Evolutionary conservation across 2,888 invertebrate species (phyloP).

Genomic region (Stenolophus ochropezus): DNA sequence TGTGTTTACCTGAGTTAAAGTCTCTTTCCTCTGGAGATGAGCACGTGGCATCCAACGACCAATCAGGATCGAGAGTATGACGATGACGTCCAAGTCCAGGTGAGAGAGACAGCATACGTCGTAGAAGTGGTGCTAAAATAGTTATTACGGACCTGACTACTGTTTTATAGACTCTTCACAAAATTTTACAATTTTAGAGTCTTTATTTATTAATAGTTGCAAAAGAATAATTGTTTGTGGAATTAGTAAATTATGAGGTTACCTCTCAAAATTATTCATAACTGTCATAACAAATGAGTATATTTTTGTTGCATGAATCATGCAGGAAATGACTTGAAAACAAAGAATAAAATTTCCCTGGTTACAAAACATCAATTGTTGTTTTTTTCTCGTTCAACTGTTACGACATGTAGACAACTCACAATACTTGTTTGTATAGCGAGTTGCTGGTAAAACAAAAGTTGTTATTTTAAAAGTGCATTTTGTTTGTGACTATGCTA

Average conservation of each 20-base stretch:
- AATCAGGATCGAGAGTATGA: slow-evolving; percentile 62
- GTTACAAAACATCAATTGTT: not conserved
- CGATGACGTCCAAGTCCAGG: slow-evolving; percentile 54
- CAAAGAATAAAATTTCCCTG: slow-evolving; percentile 1
- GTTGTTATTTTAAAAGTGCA: not conserved
- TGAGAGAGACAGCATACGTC: slow-evolving; percentile 55
- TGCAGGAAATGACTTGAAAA: slow-evolving; percentile 8
- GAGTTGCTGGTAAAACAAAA: not conserved
- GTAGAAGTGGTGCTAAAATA: slow-evolving; percentile 57
- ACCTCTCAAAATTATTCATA: not conserved
- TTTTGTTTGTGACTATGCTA: not conserved
- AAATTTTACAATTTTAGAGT: not conserved
- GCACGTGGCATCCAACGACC: slow-evolving; percentile 58
- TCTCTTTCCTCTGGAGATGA: slow-evolving; percentile 38
- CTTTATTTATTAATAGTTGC: not conserved
- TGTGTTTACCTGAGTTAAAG: slow-evolving; percentile 59
- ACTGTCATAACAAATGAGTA: not conserved
- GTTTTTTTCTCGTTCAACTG: not conserved
- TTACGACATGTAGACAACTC: not conserved
- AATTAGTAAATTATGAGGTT: not conserved
- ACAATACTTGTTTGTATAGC: not conserved
- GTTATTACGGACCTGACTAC: slow-evolving; percentile 44
- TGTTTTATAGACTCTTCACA: not conserved
- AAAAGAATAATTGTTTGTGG: slow-evolving; percentile 13
- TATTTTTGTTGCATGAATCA: slow-evolving; percentile 23